Evolutionary conservation across 64 coral and sea anemone genomes (phyloP).

Genomic region (Stichodactyla mertensii): DNA sequence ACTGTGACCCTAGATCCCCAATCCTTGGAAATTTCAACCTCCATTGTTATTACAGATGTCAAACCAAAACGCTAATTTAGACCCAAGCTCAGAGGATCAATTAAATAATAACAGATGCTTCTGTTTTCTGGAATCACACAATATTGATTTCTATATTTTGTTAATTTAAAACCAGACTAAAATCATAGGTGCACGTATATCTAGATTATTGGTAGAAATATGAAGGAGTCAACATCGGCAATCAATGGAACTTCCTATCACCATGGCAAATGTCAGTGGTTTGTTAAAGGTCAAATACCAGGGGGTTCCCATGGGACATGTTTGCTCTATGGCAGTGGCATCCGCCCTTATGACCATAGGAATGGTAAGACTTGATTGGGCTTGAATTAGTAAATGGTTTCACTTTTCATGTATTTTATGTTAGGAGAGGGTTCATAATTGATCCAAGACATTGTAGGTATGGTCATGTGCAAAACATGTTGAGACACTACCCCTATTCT

Average conservation of each 20-base stretch:
- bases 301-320: conserved; percentile 29
- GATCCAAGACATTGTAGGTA: no score
- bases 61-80: no score
- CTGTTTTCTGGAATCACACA: background rate
- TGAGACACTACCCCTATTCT: no score
- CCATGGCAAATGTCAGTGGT: conserved; percentile 85
- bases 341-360: background rate
- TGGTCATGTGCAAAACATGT: no score
- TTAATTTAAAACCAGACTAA: background rate
- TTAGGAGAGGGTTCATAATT: background rate
- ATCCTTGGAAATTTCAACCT: no score
- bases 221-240: background rate
- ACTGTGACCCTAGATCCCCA: no score
- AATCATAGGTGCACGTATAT: background rate
- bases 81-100: no score
- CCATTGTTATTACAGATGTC: no score
- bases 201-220: background rate
- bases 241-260: conserved; percentile 27
- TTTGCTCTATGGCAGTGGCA: conserved; percentile 60
- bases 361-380: conserved; percentile 49
- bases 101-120: background rate
- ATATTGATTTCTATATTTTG: background rate
- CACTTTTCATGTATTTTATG: background rate
- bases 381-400: background rate
- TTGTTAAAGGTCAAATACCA: conserved; percentile 55